phyloP scores from a whole-genome alignment of 2,113 vertebrate species.

The Zosterops japonicus region DNA sequence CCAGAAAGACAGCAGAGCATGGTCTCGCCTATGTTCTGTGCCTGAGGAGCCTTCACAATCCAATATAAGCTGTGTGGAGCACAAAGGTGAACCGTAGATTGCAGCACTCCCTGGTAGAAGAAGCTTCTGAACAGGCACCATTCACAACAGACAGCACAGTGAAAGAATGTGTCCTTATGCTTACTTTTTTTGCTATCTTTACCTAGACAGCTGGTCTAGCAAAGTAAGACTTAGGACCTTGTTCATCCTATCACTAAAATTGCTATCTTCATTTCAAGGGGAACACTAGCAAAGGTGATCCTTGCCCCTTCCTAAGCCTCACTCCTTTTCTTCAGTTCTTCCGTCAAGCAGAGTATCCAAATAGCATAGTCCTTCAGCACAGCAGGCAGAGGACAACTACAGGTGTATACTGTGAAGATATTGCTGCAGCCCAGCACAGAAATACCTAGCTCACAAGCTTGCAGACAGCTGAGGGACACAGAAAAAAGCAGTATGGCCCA shows the following conservation, averaged over 20 bases:
- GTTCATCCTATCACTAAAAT: not conserved
- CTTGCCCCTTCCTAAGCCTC: not conserved
- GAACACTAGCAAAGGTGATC: not conserved
- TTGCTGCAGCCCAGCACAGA: not conserved
- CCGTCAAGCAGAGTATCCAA: not conserved
- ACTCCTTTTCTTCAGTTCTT: not conserved
- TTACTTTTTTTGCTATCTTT: not conserved
- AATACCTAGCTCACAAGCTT: not conserved
- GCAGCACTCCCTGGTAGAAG: not conserved
- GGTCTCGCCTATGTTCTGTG: not conserved
- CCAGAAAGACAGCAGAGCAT: not conserved
- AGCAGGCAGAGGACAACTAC: not conserved
- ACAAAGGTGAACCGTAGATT: not conserved
- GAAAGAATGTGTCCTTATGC: not conserved
- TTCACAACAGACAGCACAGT: not conserved
- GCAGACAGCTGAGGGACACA: not conserved
- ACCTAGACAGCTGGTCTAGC: not conserved
- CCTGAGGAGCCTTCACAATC: not conserved
- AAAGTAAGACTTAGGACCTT: not conserved
- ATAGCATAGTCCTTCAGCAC: not conserved
- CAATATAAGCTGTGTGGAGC: accelerated
- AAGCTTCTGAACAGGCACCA: not conserved
- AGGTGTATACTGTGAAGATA: not conserved
- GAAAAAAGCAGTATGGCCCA: not conserved
- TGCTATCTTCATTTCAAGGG: not conserved